Base-by-base conservation (phyloP, 2,113 vertebrate genomes). In the Eptatretus burgeri region DNA sequence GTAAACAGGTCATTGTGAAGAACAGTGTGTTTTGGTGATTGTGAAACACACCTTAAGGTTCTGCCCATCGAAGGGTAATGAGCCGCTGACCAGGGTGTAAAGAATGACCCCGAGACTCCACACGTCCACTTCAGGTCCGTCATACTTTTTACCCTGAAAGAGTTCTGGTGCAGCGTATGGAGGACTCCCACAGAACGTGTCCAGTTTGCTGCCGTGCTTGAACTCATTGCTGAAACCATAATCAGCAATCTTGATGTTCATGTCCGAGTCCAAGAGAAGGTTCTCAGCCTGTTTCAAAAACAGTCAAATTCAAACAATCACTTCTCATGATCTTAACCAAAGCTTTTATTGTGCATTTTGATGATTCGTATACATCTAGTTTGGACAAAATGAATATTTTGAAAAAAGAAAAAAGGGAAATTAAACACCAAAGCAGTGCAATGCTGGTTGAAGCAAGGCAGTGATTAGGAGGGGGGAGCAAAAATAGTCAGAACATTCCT, bases 241-340 rank as follows among this genome's bases (percentile, higher is more conserved):
- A 75, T 93, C 88, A 5, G 88, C 88, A 63, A 95, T 95, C 81
- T 95, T 95, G 72, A 95, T 95, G 76, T 95, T 95, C 87, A 95
- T 93, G 65, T 93, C 87, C 63, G 82, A 81, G 67, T 93, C 87
- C 69, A 95, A 77, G 51, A 95, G 77, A 72, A 95, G 78, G 74
- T 95, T 95, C 77, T 95, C 88, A 66, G 88, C 88, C 88, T 95
- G 56, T 19, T 10, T 10, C 16, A 1, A 19, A 19, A 19, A 19
- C n/a, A 12, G 56, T 9, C n/a, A 20, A 10, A 12, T n/a, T 11
- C 20, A 1, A 11, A 17, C 56, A 60, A 11, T 20, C n/a, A 60
- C 56, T 10, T 11, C 2, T 17, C 56, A 13, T 11, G n/a, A 60
- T 41, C 27, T 41, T 41, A 41, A 41, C n/a, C n/a, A n/a, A 41